Base-by-base conservation (phyloP, 1,140 invertebrate genomes). In the Aphelinus atriplicis region DNA sequence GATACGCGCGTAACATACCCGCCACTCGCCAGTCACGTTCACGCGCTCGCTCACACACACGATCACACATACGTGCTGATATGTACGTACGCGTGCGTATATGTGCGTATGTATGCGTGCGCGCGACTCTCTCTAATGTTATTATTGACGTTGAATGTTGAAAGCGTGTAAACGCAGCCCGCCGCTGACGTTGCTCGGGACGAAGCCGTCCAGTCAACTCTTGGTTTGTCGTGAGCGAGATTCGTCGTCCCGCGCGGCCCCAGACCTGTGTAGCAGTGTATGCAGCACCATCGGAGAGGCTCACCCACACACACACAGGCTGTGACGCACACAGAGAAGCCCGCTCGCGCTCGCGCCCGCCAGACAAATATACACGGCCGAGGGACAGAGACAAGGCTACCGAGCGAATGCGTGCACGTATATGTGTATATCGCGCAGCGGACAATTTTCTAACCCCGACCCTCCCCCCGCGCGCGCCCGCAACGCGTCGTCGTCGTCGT, bases 91-190 rank as follows among this genome's bases (percentile, higher is more conserved):
- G 2, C 43, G 43, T 3, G n/a, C 43, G n/a, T 48, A 47, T 48
- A 45, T 26, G 26, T 26, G 26, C 50, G 46, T 50, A 47, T 46
- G 56, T 6, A 3, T 66, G 71, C 55, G 42, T 67, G 64, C 46
- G 56, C 47, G 56, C 26, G 26, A 26, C 61, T 63, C 57, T 66
- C 72, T 68, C 58, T 74, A 74, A 74, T 74, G 72, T 74, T 74
- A 74, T 74, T 74, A 74, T 74, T 74, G 72, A 74, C 72, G 65
- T 74, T 74, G 63, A 65, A 65, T 65, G 63, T 50, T 65, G 58
- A 68, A 74, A 62, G 64, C 67, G 46, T 48, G 47, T 61, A 43
- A 53, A 26, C 7, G 48, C 65, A 10, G 2, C 53, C 60, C 10
- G 43, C 61, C n/a, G n/a, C 61, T 63, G 10, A 43, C n/a, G 45